Evolutionary conservation across 2,888 invertebrate species (phyloP), one percentile per base, ranked within the genome.

Genomic region (Plebejus anna): DNA sequence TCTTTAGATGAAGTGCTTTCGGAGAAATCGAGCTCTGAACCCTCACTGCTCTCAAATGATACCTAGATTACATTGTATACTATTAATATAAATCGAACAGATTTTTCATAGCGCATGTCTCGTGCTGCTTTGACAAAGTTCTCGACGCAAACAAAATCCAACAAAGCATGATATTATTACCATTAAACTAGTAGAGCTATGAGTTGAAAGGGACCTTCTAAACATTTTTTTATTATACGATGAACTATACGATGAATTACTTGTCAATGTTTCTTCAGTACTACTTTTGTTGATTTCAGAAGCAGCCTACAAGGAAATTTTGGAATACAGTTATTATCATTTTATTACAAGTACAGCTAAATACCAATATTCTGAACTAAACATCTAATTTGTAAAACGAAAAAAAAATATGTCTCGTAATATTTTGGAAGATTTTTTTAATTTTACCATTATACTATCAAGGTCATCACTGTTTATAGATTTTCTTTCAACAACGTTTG

Each of bases 1-100:
- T 90, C 89, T 83, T 92, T 93, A 76, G 90, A 88, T 81, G 89
- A 85, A 78, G 89, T 79, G 82, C 95, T 95, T 88, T 96, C 95
- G 81, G 95, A 96, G 87, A 95, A 95, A 86, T 96, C 96, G 76
- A 96, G 91, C 80, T 95, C 95, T 0, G 96, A 95, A 82, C 96
- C 95, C 84, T 97, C 96, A 84, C 97, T 97, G 89, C 97, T 97
- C 55, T 96, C 96, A 80, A 95, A 88, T 79, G 84, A 84, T 77
- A 83, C 89, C 92, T 92, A 89, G 32, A 32, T 80, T 87, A 89
- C 87, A 89, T 79, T 28, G 9, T 76, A 73, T 47, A 11, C 61
- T 70, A 71, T 66, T 55, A 42, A 59, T 55, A 70, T 2, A 61
- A 22, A 59, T n/a, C 59, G 55, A 7, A 22, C 6, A 22, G 7